Evolutionary conservation across 2,797 vertebrate species (phyloP), one percentile per base, ranked within the genome.

Genomic region (Cossypha niveicapilla): DNA sequence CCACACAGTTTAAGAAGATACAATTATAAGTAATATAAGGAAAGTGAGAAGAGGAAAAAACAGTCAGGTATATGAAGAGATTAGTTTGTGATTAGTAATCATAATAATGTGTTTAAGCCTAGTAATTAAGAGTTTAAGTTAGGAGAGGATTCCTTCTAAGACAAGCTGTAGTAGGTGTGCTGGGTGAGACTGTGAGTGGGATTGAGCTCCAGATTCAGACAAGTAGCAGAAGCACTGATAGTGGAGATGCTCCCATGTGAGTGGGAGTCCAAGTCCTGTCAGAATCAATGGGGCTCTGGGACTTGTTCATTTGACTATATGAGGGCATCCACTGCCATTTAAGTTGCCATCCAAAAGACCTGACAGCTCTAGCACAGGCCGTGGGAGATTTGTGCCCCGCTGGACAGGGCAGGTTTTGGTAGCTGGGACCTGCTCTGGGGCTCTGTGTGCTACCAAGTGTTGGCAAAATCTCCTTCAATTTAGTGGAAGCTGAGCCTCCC

Each of bases 391-490:
- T 6, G 7, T 23, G 44, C 5, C 7, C 34, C 21, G 1, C 34
- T 53, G 60, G 68, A 48, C n/a, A 2, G 11, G 45, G 37, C 17
- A 45, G 61, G 14, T 24, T 70, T 21, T 0, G 0, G 5, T 6
- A 34, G 39, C 30, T n/a, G 67, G 34, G 82, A 39, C 18, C 7
- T 34, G 37, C 37, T 15, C 15, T 34, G 25, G 58, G 50, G 50
- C 37, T 90, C n/a, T 0, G 1, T 60, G 47, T 2, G 9, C 18
- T 37, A 1, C 23, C 6, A 5, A 6, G 1, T 1, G 1, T 22
- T 47, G 78, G 28, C 25, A 82, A 92, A 76, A n/a, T 66, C 27
- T 58, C 15, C 62, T 35, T 30, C 11, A 16, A 11, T 12, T 65
- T 12, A 32, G n/a, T 1, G 2, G 18, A 17, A 77, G 16, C 9